Conservation (phyloP, 2,113 vertebrate genomes). For the Aegypius monachus region DNA sequence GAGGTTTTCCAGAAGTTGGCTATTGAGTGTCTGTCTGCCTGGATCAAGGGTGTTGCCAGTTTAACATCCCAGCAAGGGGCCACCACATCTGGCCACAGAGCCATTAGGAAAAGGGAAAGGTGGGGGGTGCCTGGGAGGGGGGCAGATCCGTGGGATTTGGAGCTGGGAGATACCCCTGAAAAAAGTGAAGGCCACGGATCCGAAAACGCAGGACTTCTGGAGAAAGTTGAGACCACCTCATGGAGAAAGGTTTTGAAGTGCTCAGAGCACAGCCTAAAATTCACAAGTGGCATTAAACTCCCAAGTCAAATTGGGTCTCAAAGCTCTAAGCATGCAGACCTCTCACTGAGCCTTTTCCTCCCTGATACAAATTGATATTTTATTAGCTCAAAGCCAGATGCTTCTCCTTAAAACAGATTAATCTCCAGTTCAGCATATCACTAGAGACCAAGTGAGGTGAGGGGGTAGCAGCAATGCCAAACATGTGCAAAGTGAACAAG, state of each 20-base stretch:
- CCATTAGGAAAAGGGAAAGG: not conserved
- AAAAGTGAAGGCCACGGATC: not conserved
- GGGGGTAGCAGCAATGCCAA: not conserved
- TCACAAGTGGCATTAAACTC: not conserved
- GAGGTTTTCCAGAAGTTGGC: conserved; percentile 65
- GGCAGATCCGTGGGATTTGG: not conserved
- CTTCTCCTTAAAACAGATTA: conserved; percentile 66
- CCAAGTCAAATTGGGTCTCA: not conserved
- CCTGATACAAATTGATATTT: conserved; percentile 61
- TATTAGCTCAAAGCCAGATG: conserved; percentile 69
- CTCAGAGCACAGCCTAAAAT: not conserved
- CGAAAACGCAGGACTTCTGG: not conserved
- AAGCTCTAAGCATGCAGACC: not conserved
- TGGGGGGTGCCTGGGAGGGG: not conserved
- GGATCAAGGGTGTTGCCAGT: conserved; percentile 46
- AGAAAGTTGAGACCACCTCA: not conserved
- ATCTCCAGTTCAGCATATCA: conserved; percentile 45
- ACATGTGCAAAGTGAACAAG: not conserved
- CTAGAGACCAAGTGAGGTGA: not conserved
- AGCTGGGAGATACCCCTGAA: not conserved
- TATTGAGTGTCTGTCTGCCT: conserved; percentile 46
- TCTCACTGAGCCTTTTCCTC: conserved; percentile 25
- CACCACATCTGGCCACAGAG: conserved; percentile 46
- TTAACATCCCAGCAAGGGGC: conserved; percentile 50
- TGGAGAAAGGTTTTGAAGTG: not conserved